Base-by-base conservation (phyloP, 2,113 vertebrate species). In the Colaptes auratus region DNA sequence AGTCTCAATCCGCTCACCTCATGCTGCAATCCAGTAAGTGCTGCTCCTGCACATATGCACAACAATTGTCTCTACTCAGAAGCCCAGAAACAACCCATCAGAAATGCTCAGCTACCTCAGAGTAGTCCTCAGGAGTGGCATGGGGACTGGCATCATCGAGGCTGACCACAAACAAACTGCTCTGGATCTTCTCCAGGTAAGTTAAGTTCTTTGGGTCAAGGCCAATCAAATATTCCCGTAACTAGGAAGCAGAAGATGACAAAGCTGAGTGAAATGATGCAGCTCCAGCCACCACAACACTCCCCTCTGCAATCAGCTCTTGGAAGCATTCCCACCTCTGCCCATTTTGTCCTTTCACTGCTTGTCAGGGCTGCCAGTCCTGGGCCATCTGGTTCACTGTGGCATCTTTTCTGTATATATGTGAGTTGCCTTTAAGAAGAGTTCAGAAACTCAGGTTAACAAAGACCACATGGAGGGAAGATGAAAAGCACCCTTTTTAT, bases 341-440 rank as follows among this genome's bases (percentile, higher is more conserved):
- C 99, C 99, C 99, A 99, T 31, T 87, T 97, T 15, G 99, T 99
- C 93, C 99, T 98, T 92, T 99, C 98, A 30, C 98, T 98, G 70
- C 98, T 97, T 86, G 99, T 99, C 60, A 99, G 97, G 30, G 98
- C 98, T 30, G 98, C 90, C 42, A 99, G 55, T 30, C 99, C 98
- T 4, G 98, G 98, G 39, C 99, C 99, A 24, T 97, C 96, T 31
- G 98, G 97, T 89, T 98, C 98, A 83, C 89, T 96, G 9, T 97
- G 97, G 92, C 99, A 99, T 60, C 89, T 95, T 71, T 98, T 80
- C 76, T 98, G 97, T 92, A 99, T 98, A 55, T 98, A 98, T 1
- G 88, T 97, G 94, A 99, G 96, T 70, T 99, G 99, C 96, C 99
- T 99, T 63, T 75, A 97, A 64, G 35, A 89, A 96, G 53, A 95